phyloP scores from a whole-genome alignment of 2,888 invertebrate species.

The Cephus pulcher region DNA sequence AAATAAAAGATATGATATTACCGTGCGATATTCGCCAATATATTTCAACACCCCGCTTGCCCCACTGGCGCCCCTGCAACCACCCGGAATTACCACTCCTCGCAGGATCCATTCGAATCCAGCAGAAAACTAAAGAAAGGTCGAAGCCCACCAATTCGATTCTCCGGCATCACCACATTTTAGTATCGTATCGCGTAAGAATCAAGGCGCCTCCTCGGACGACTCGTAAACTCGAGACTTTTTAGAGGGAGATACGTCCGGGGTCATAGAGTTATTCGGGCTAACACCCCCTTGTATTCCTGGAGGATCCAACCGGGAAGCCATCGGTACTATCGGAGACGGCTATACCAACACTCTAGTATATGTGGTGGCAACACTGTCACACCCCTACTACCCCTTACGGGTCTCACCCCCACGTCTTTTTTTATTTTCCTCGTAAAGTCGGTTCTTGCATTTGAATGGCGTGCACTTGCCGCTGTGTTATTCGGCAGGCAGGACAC shows the following conservation, averaged over 20 bases:
- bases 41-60: constrained; percentile 23
- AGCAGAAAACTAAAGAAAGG: constrained; percentile 1
- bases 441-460: constrained; percentile 34
- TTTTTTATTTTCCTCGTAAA: constrained; percentile 31
- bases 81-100: no score
- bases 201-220: constrained; percentile 37
- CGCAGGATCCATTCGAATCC: no score
- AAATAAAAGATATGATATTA: constrained; percentile 42
- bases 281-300: no score
- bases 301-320: no score
- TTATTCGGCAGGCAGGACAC: constrained; percentile 12
- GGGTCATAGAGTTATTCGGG: constrained; percentile 17
- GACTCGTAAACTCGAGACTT: constrained; percentile 42
- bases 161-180: constrained; percentile 31
- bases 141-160: constrained; percentile 28
- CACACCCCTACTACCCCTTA: no score
- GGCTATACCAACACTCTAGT: no score
- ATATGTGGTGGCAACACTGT: no score
- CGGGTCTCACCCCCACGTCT: no score
- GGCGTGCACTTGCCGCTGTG: constrained; percentile 18
- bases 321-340: no score
- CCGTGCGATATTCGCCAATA: constrained; percentile 24
- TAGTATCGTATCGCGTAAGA: constrained; percentile 37
- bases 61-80: neutral
- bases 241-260: constrained; percentile 26